A percentile compares a stretch with the other conserved stretches of the same genome.
phyloP scores from a whole-genome alignment of 1,140 invertebrate genomes.

The Cydia splendana region DNA sequence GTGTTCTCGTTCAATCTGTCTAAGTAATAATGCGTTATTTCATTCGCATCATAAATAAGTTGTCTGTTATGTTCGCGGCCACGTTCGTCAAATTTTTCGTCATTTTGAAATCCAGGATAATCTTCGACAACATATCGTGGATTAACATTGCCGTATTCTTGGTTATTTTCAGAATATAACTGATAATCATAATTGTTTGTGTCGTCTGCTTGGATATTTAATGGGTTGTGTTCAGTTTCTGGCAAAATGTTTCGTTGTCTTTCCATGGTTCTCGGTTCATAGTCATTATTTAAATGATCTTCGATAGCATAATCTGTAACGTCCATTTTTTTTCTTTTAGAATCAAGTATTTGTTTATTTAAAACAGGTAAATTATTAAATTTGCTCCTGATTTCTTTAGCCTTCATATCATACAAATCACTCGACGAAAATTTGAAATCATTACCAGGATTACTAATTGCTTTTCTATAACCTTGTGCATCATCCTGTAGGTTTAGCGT shows the following conservation, averaged over 20 bases:
- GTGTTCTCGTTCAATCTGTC: neutral
- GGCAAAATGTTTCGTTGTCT: neutral
- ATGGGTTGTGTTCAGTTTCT: neutral
- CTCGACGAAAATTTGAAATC: too few relatives aligned
- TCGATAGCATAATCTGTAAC: neutral
- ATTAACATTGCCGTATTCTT: neutral
- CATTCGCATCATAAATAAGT: neutral
- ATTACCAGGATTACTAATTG: neutral
- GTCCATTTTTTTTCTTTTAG: neutral
- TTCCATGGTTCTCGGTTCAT: neutral
- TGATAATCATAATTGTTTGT: neutral
- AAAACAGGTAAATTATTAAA: neutral
- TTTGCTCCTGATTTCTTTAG: neutral
- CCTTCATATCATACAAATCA: neutral
- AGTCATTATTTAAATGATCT: neutral
- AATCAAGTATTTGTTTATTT: neutral
- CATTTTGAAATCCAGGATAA: neutral
- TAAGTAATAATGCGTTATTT: conserved; percentile 1
- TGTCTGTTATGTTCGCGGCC: neutral
- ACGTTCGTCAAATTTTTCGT: neutral
- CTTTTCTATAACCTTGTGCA: neutral
- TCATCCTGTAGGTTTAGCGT: neutral
- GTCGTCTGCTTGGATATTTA: neutral
- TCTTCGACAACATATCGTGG: neutral
- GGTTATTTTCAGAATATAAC: neutral